Conservation (phyloP, 2,797 vertebrate genomes). For the Siniperca obscura region DNA sequence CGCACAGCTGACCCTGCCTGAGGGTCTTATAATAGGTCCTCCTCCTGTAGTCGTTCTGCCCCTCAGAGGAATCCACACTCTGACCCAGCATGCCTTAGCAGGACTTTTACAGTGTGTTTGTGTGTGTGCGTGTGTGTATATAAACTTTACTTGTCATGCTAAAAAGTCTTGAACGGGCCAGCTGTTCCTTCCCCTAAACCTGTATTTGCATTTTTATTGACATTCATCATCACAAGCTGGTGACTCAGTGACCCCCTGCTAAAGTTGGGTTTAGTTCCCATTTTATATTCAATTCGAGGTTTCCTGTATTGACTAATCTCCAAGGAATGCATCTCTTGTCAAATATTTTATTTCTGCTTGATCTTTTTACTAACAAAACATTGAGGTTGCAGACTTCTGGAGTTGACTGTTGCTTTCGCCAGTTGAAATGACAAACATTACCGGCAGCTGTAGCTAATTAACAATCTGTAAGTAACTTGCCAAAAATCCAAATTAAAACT, state of each 20-base stretch:
- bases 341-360: not conserved
- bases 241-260: constrained; percentile 37
- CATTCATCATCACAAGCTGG: constrained; percentile 54
- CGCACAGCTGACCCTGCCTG: constrained; percentile 67
- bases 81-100: constrained; percentile 73
- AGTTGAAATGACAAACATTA: not conserved
- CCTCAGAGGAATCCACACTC: constrained; percentile 72
- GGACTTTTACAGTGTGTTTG: constrained; percentile 64
- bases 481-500: not conserved
- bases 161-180: constrained; percentile 52
- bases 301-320: not conserved
- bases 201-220: constrained; percentile 69
- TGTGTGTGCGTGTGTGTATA: constrained; percentile 46
- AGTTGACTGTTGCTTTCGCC: not conserved
- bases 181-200: constrained; percentile 63
- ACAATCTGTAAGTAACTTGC: not conserved
- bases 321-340: not conserved
- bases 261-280: not conserved
- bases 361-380: not conserved
- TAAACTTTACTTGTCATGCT: constrained; percentile 47
- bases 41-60: constrained; percentile 61
- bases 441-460: no score
- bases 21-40: constrained; percentile 71
- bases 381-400: not conserved
- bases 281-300: not conserved